Evolutionary conservation across 64 coral and sea anemone genomes (phyloP).

Genomic region (Exaiptasia diaphana): DNA sequence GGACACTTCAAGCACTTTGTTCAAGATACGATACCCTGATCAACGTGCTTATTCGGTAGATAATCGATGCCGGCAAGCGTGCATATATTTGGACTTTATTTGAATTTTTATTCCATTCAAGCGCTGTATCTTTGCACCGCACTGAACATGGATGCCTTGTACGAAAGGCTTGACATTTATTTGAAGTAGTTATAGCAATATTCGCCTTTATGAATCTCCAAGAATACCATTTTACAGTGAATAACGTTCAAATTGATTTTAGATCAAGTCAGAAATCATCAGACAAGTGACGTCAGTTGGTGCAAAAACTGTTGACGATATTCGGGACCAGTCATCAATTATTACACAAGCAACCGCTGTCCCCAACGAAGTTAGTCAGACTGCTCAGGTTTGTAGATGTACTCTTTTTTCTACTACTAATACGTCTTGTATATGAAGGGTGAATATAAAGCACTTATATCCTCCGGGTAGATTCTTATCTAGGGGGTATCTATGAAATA

Average conservation of each 20-base stretch:
- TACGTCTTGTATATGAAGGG: no score
- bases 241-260: not conserved
- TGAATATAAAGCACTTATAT: no score
- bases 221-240: not conserved
- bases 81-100: no score
- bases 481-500: not conserved
- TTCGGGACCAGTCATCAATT: constrained; percentile 3
- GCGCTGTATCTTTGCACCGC: no score
- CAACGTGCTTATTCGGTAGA: no score
- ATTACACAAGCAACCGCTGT: constrained; percentile 13
- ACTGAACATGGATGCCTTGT: not conserved
- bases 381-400: constrained; percentile 11
- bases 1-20: no score
- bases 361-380: not conserved
- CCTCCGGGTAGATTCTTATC: no score
- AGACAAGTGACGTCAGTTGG: not conserved
- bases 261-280: constrained; percentile 49
- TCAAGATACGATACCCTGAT: no score
- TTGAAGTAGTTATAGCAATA: not conserved
- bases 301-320: constrained; percentile 6
- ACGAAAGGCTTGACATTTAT: not conserved
- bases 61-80: not conserved
- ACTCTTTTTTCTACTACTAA: no score
- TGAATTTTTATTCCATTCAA: no score
- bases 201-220: not conserved